Base-by-base conservation (phyloP, 2,113 vertebrate species). In the Prunella himalayana region DNA sequence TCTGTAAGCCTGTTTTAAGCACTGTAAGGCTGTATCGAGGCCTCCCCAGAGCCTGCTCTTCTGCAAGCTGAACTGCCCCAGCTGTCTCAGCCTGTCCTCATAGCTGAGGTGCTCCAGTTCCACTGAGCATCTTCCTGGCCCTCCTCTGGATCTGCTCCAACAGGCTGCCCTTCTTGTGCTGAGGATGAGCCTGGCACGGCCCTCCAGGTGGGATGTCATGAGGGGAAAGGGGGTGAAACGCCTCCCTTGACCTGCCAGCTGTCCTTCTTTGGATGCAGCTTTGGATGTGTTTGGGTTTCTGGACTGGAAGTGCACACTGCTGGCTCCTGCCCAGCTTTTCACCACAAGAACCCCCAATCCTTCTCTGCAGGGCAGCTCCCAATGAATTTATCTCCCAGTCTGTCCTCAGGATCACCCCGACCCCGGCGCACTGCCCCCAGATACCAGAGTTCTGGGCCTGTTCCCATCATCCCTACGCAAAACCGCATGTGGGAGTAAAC, bases 221-320 rank as follows among this genome's bases (percentile, higher is more conserved):
- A n/a, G 28, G 15, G 33, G 17, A 51, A 57, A n/a, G 23, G 44
- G 51, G 19, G 25, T 0, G 0, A 57, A 72, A 16, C 1, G 1
- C 35, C 15, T 23, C 21, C 27, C 60, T 5, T 10, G 37, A 8
- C 15, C 23, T 24, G 45, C 37, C 51, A 17, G 60, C 23, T 51
- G 44, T 44, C 12, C 31, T 63, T 25, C 41, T 20, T 27, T 10
- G 21, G 53, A 17, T 20, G 37, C 61, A 45, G 53, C 28, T n/a
- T n/a, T 1, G 33, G 28, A n/a, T 15, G 53, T 6, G 10, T 39
- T 39, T 7, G 70, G 28, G 14, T 25, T 53, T 68, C 53, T 17
- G 60, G 37, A 27, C 60, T 60, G 37, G 8, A 44, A 68, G 16
- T 4, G 11, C 53, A 15, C 78, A 6, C 27, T 31, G 87, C 25